These are phyloP conservation scores for Hoplodrina ambigua DNA, from an alignment of 2,888 invertebrate genomes.

Conservation along the genomic window DNA sequence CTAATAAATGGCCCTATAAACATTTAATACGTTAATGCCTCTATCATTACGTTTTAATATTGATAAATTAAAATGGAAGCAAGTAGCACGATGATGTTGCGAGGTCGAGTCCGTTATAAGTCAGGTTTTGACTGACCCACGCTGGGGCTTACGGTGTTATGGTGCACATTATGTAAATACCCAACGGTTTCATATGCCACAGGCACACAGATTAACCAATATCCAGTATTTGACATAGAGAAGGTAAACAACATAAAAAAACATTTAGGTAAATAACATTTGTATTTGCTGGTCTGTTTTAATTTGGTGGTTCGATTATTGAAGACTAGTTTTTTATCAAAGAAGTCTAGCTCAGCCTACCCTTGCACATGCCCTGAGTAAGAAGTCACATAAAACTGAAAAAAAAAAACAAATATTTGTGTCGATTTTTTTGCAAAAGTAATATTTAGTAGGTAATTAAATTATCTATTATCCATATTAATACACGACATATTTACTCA, in stretches of 20 bases:
- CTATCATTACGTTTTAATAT: conserved; percentile 7
- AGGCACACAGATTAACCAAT: conserved; percentile 52
- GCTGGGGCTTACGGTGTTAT: conserved; percentile 39
- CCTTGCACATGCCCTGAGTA: too few relatives aligned
- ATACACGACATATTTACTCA: too few relatives aligned
- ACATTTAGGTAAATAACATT: conserved; percentile 17
- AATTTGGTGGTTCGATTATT: too few relatives aligned
- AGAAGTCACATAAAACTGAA: too few relatives aligned
- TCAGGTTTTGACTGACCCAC: conserved; percentile 67
- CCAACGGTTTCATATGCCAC: conserved; percentile 55
- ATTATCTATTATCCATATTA: too few relatives aligned
- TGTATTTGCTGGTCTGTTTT: too few relatives aligned
- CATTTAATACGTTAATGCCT: conserved; percentile 19
- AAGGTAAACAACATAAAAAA: too few relatives aligned
- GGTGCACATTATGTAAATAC: conserved; percentile 57
- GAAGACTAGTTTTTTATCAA: too few relatives aligned
- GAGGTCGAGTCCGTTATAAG: conserved; percentile 68
- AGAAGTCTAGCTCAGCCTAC: too few relatives aligned
- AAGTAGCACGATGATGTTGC: conserved; percentile 56
- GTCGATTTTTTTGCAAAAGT: too few relatives aligned
- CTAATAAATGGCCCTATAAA: conserved; percentile 6
- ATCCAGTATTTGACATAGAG: conserved; percentile 33
- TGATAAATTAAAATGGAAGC: conserved; percentile 43
- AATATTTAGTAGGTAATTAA: too few relatives aligned
- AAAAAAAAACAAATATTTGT: too few relatives aligned